phyloP scores from a whole-genome alignment of 2,888 invertebrate species.

The Mythimna impura region DNA sequence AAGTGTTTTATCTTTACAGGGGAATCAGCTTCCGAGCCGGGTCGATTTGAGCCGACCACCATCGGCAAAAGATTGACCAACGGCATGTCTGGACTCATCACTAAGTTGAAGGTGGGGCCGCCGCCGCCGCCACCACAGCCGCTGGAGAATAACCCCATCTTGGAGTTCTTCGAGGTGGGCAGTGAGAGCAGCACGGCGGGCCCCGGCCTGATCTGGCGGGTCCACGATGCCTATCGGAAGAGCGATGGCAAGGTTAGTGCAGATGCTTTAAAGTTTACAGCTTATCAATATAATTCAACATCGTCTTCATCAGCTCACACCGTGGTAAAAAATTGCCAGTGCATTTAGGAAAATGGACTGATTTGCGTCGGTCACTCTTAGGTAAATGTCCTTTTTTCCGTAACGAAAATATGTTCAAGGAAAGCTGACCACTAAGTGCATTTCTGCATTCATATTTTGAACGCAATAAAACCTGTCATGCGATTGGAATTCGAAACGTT shows the following conservation, averaged over 20 bases:
- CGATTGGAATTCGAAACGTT: background rate
- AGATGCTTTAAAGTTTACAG: background rate
- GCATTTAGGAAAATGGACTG: no score
- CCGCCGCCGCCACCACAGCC: constrained; percentile 69
- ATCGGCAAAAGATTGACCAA: constrained; percentile 62
- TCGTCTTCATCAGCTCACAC: background rate
- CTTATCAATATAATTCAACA: background rate
- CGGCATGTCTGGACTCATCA: constrained; percentile 79
- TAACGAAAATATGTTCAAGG: no score
- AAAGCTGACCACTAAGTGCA: background rate
- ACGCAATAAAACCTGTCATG: background rate
- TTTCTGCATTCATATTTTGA: background rate
- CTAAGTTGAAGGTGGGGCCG: constrained; percentile 72
- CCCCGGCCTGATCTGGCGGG: constrained; percentile 97
- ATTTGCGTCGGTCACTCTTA: no score
- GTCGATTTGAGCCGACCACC: constrained; percentile 59
- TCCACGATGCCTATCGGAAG: constrained; percentile 97
- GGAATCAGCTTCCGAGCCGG: constrained; percentile 64
- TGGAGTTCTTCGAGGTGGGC: constrained; percentile 96
- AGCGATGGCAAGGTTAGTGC: constrained; percentile 96
- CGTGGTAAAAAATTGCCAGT: background rate
- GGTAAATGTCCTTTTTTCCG: no score
- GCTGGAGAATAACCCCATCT: constrained; percentile 94
- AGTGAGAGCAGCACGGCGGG: constrained; percentile 95
- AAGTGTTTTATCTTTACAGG: constrained; percentile 53